These are phyloP conservation scores for Ophiodon elongatus DNA, from an alignment of 2,113 vertebrate genomes.

Conservation along the genomic window DNA sequence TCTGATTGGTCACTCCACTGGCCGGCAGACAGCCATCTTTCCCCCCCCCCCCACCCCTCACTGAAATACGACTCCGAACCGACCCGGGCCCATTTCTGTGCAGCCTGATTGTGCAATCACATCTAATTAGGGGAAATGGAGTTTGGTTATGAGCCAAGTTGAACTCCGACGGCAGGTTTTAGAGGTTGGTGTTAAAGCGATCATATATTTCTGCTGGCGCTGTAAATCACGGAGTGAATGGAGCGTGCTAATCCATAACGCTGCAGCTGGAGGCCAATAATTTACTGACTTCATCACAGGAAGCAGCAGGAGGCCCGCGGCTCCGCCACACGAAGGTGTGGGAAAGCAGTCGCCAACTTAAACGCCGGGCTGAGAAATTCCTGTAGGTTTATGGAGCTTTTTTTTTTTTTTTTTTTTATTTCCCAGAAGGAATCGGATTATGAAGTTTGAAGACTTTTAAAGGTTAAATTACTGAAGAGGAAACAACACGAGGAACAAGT, in stretches of 20 bases:
- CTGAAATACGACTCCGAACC: conserved; percentile 56
- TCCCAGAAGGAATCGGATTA: conserved; percentile 21
- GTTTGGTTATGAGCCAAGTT: conserved; percentile 66
- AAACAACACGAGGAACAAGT: not conserved
- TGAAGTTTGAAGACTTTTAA: conserved; percentile 24
- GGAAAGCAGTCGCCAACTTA: conserved; percentile 2
- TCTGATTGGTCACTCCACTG: not conserved
- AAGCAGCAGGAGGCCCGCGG: conserved; percentile 40
- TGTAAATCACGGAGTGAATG: conserved; percentile 73
- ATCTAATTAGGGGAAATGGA: conserved; percentile 76
- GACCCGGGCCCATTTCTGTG: conserved; percentile 64
- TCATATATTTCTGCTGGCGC: conserved; percentile 54
- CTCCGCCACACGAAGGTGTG: conserved; percentile 32
- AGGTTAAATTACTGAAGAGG: not conserved
- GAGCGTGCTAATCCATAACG: conserved; percentile 62
- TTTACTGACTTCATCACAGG: conserved; percentile 65
- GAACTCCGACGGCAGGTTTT: conserved; percentile 36
- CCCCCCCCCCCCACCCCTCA: not conserved
- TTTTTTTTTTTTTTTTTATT: conserved; percentile 9
- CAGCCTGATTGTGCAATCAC: conserved; percentile 76
- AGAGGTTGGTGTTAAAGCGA: conserved; percentile 70
- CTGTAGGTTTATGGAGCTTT: conserved; percentile 37
- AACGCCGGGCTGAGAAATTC: not conserved
- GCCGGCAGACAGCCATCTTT: conserved; percentile 29
- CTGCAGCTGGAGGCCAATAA: conserved; percentile 67